Base-by-base conservation (phyloP, 2,888 invertebrate genomes). In the Dasypogon diadema region DNA sequence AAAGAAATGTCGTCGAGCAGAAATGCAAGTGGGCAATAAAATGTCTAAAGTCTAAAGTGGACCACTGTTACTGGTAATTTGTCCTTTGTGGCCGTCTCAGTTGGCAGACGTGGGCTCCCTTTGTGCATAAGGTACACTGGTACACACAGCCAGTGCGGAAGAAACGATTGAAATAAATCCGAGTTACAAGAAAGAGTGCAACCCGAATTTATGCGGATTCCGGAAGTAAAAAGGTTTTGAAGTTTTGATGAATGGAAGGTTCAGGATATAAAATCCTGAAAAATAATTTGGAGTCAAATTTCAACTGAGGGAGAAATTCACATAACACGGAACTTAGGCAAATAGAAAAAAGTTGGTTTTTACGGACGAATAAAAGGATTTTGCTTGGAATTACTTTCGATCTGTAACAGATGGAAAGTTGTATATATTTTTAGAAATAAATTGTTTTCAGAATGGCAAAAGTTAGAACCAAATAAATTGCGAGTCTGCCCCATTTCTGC, bases 41-140 rank as follows among this genome's bases (percentile, higher is more conserved):
- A 65, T 46, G 65, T 48, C 24, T 37, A 65, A 65, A 46, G 46
- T 48, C 24, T 37, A 65, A 65, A 46, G 46, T 65, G 65, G 48
- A 65, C 65, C 24, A 16, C 48, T 16, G 65, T 65, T 37, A 46
- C 65, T 48, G 8, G 65, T 65, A 65, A 65, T 65, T 65, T 65
- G 65, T 65, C 65, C 65, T 65, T 65, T 65, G 65, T 65, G 65
- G 65, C 46, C 48, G 48, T 48, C 37, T 16, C n/a, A 46, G 65
- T 46, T 48, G 46, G 26, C 60, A 46, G 65, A 42, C 65, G 48
- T 48, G 48, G 37, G 63, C 63, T 22, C 16, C 65, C 22, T 65
- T 48, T 42, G 42, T 42, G n/a, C n/a, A n/a, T n/a, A 42, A 2
- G n/a, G 12, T 42, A 42, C 0, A 24, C 22, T 21, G 22, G 46